Conservation (phyloP, 2,888 invertebrate species). For the Nineta flava region DNA sequence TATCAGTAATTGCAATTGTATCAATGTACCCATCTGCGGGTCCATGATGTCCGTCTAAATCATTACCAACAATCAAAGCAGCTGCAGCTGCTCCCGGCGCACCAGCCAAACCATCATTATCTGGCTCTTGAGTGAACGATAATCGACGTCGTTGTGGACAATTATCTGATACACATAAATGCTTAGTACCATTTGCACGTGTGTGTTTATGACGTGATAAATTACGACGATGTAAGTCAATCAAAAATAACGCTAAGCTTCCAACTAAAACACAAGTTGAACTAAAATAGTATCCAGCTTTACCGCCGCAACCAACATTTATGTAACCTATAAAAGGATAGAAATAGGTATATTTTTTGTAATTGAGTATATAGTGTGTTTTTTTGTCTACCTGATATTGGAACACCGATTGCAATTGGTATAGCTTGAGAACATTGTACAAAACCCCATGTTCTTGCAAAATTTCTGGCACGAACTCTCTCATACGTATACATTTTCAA, state of each 20-base stretch:
- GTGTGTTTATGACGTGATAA: conserved; percentile 56
- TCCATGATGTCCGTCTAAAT: conserved; percentile 22
- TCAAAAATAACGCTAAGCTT: conserved; percentile 61
- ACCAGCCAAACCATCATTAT: conserved; percentile 32
- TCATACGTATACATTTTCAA: conserved; percentile 83
- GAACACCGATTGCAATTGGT: conserved; percentile 70
- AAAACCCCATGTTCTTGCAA: conserved; percentile 79
- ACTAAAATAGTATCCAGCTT: conserved; percentile 72
- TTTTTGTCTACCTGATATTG: conserved; percentile 54
- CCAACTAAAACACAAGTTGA: conserved; percentile 63
- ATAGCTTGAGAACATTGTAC: conserved; percentile 77
- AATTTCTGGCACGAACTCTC: conserved; percentile 68
- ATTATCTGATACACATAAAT: conserved; percentile 36
- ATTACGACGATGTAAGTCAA: conserved; percentile 60
- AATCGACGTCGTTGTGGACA: conserved; percentile 38
- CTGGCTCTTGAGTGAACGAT: conserved; percentile 42
- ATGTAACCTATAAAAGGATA: conserved; percentile 48
- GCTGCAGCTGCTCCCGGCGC: conserved; percentile 36
- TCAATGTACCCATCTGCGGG: conserved; percentile 29
- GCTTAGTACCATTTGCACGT: conserved; percentile 36
- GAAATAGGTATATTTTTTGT: neutral
- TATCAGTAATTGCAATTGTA: conserved; percentile 35
- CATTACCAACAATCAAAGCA: conserved; percentile 38
- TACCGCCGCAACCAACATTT: conserved; percentile 58
- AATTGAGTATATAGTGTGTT: too few relatives aligned